These are phyloP conservation scores for Peromyscus maniculatus DNA, from an alignment of 2,113 vertebrate species.

Conservation along the genomic window DNA sequence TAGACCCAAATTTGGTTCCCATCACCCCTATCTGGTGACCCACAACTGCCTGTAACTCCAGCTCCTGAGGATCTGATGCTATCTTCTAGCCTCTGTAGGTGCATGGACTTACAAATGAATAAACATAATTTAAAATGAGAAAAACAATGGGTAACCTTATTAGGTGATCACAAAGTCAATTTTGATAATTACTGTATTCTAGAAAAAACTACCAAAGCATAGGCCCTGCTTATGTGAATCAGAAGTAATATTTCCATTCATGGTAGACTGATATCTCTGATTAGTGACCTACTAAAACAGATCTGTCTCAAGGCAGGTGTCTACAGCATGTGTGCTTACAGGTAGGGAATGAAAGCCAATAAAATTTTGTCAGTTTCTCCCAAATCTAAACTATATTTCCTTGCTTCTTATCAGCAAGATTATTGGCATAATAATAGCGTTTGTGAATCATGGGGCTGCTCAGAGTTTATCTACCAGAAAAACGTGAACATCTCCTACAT, in stretches of 20 bases:
- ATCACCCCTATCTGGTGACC: too few species aligned
- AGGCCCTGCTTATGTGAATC: not conserved
- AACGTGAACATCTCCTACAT: not conserved
- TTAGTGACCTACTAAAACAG: not conserved
- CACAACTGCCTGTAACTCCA: not conserved
- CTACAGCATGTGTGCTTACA: conserved; percentile 11
- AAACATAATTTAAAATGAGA: not conserved
- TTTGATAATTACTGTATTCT: not conserved
- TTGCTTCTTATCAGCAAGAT: not conserved
- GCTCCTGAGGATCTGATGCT: not conserved
- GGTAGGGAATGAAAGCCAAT: not conserved
- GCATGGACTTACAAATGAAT: not conserved
- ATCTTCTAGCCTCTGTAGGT: not conserved
- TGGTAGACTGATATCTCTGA: not conserved
- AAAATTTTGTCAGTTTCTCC: conserved; percentile 49
- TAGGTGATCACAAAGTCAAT: not conserved
- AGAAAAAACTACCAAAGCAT: not conserved
- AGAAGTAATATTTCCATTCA: not conserved
- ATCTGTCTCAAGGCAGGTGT: conserved; percentile 1
- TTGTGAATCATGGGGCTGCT: not conserved
- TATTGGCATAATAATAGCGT: not conserved
- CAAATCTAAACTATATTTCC: conserved; percentile 41
- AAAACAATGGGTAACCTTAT: not conserved
- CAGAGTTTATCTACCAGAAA: not conserved
- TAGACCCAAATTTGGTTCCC: not conserved